These are phyloP conservation scores for Manacus vitellinus DNA, from an alignment of 2,113 vertebrate species.

Conservation along the genomic window DNA sequence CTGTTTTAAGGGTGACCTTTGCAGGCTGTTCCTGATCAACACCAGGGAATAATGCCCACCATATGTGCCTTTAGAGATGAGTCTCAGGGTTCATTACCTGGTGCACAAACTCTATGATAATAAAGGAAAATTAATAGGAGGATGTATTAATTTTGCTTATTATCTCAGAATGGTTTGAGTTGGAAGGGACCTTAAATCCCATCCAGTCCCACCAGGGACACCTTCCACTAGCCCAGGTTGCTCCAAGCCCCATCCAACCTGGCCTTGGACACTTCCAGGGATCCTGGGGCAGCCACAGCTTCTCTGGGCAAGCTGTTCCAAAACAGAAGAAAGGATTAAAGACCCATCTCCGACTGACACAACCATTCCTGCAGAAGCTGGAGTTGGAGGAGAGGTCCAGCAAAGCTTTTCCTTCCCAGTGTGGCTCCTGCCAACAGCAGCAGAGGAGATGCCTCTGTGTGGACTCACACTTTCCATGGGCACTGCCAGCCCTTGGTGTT, in stretches of 20 bases:
- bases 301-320: neutral
- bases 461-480: neutral
- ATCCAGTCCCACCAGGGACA: too few species aligned
- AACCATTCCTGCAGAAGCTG: neutral
- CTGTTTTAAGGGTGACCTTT: neutral
- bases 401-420: neutral
- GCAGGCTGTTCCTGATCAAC: neutral
- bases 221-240: too few species aligned
- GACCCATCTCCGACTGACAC: neutral
- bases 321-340: neutral
- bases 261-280: too few species aligned
- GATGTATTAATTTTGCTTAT: neutral
- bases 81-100: neutral
- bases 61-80: rapidly evolving
- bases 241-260: too few species aligned
- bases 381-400: neutral
- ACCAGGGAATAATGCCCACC: too few species aligned
- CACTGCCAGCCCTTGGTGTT: neutral
- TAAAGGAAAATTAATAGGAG: neutral
- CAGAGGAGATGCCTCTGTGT: neutral
- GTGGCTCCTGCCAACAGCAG: neutral
- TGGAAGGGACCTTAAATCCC: neutral
- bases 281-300: too few species aligned
- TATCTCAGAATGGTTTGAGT: neutral
- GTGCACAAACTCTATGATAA: neutral